Conservation (phyloP, 2,113 vertebrate genomes). For the Rousettus leschenaultii region DNA sequence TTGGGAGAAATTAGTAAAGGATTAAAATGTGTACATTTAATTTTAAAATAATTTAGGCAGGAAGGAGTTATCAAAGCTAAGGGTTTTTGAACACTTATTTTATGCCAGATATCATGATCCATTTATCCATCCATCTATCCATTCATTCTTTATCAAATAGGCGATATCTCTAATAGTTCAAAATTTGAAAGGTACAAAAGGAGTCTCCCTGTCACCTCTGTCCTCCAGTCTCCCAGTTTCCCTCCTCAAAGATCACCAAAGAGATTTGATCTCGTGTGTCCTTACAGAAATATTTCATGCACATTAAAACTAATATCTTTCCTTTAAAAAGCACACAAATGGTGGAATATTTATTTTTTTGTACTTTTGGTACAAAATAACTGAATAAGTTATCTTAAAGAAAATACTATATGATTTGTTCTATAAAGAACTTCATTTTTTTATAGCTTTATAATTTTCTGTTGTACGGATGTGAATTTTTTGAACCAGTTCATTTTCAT, state of each 20-base stretch:
- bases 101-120: neutral
- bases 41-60: conserved; percentile 9
- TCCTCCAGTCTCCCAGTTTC: neutral
- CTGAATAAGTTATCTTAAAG: neutral
- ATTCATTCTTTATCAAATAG: neutral
- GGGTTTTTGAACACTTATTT: conserved; percentile 13
- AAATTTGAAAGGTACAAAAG: neutral
- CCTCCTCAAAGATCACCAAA: neutral
- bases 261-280: neutral
- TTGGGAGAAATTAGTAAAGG: neutral
- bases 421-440: neutral
- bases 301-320: neutral
- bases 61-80: neutral
- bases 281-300: neutral
- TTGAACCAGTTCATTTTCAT: neutral
- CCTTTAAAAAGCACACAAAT: neutral
- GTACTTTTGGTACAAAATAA: neutral
- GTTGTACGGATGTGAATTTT: neutral
- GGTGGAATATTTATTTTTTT: neutral
- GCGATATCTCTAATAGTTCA: neutral
- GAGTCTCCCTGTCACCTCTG: neutral
- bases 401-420: neutral
- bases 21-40: neutral
- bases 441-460: neutral
- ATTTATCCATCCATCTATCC: neutral